Conservation (phyloP, 2,888 invertebrate genomes). For the Eristalis tenax region DNA sequence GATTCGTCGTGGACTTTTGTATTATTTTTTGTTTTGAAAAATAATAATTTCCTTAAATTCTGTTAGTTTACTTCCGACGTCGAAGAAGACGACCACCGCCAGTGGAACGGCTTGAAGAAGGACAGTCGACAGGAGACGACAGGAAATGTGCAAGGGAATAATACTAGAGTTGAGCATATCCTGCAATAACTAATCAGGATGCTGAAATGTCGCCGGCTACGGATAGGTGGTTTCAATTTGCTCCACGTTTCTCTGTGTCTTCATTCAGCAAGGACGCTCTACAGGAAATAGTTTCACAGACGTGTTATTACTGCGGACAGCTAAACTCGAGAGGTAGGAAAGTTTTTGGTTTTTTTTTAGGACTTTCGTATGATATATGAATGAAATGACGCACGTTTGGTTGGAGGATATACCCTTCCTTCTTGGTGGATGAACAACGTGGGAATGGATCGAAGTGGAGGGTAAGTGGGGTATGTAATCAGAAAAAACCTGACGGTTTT, state of each 20-base stretch:
- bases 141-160: conserved; percentile 47
- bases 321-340: background rate
- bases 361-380: background rate
- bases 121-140: conserved; percentile 21
- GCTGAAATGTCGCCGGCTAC: conserved; percentile 52
- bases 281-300: conserved; percentile 44
- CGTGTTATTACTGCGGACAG: conserved; percentile 28
- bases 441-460: no score
- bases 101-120: background rate
- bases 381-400: background rate
- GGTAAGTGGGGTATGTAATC: no score
- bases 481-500: no score
- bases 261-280: conserved; percentile 13
- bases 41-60: conserved; percentile 63
- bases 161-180: conserved; percentile 45
- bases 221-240: conserved; percentile 67
- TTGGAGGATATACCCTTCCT: background rate
- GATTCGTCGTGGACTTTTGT: conserved; percentile 22
- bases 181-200: conserved; percentile 68
- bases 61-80: conserved; percentile 49
- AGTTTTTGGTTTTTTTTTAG: background rate
- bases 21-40: conserved; percentile 25
- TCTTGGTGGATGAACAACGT: no score
- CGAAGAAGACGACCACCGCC: conserved; percentile 23
- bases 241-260: background rate